Percentiles rank a stretch among this genome's conserved stretches.
Conservation (phyloP, 2,888 invertebrate genomes). For the Drosophila lacicola region DNA sequence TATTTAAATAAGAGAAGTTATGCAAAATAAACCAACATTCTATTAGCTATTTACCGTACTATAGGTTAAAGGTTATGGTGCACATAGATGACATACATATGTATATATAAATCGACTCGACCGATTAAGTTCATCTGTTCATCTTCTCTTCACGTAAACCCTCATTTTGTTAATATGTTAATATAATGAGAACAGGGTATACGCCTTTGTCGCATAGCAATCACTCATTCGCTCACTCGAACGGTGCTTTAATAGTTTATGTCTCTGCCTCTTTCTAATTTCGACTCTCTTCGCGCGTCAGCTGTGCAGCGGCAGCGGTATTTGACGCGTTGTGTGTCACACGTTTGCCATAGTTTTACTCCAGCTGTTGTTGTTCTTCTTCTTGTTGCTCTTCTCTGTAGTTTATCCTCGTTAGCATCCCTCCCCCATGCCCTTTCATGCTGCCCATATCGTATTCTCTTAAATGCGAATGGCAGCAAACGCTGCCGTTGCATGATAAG, state of each 20-base stretch:
- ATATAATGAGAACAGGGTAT: not conserved
- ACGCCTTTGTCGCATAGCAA: constrained; percentile 44
- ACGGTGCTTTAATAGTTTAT: constrained; percentile 26
- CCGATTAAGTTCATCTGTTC: too few species aligned
- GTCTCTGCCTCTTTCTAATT: constrained; percentile 6
- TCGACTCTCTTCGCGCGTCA: constrained; percentile 21
- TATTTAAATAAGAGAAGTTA: not conserved
- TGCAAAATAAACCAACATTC: too few species aligned
- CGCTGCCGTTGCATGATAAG: constrained; percentile 54
- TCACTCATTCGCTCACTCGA: constrained; percentile 23
- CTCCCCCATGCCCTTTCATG: not conserved
- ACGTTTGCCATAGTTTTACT: constrained; percentile 34
- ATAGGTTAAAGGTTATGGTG: too few species aligned
- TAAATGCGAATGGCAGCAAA: constrained; percentile 17
- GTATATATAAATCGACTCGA: too few species aligned
- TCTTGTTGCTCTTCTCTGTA: constrained; percentile 19
- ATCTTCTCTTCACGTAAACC: too few species aligned
- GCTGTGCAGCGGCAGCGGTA: constrained; percentile 33
- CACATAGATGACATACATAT: too few species aligned
- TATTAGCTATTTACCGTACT: too few species aligned
- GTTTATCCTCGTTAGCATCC: not conserved
- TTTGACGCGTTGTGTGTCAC: constrained; percentile 47
- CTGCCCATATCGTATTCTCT: constrained; percentile 15
- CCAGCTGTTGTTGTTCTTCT: constrained; percentile 1
- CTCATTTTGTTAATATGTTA: too few species aligned